A percentile compares a stretch with the other conserved stretches of the same genome.
Evolutionary conservation across 1,140 invertebrate genomes (phyloP).

Genomic region (Drosophila ficusphila): DNA sequence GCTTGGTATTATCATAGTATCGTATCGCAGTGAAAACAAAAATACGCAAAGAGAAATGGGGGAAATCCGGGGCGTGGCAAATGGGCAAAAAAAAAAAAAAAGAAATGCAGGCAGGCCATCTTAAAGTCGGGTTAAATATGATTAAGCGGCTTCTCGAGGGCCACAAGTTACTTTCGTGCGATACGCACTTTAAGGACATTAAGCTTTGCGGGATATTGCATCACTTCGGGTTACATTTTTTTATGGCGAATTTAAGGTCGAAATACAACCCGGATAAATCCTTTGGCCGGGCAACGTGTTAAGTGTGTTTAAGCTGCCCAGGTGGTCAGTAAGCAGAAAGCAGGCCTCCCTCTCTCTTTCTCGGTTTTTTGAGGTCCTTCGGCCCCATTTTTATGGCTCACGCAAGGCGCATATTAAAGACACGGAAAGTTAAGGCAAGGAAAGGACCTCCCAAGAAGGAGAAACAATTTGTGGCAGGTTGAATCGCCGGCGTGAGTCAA

Average conservation of each 20-base stretch:
- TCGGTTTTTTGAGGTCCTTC: not conserved
- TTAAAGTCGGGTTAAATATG: constrained; percentile 6
- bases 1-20: constrained; percentile 6
- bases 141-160: constrained; percentile 4
- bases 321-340: constrained; percentile 17
- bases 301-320: constrained; percentile 63
- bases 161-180: not conserved
- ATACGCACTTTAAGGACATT: constrained; percentile 25
- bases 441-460: constrained; percentile 13
- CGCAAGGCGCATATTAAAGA: constrained; percentile 69
- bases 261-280: constrained; percentile 13
- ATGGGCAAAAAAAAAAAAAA: too few species aligned
- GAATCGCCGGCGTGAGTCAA: too few species aligned
- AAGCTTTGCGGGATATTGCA: constrained; percentile 8
- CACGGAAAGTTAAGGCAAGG: constrained; percentile 49
- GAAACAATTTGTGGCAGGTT: constrained; percentile 36
- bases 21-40: not conserved
- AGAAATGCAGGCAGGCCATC: not conserved
- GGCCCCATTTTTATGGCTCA: constrained; percentile 46
- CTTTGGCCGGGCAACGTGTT: constrained; percentile 57
- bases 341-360: too few species aligned
- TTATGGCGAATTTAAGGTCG: constrained; percentile 18
- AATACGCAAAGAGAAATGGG: not conserved
- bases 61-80: not conserved
- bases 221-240: constrained; percentile 4